Conservation (phyloP, 2,113 vertebrate genomes). For the Grammomys surdaster region DNA sequence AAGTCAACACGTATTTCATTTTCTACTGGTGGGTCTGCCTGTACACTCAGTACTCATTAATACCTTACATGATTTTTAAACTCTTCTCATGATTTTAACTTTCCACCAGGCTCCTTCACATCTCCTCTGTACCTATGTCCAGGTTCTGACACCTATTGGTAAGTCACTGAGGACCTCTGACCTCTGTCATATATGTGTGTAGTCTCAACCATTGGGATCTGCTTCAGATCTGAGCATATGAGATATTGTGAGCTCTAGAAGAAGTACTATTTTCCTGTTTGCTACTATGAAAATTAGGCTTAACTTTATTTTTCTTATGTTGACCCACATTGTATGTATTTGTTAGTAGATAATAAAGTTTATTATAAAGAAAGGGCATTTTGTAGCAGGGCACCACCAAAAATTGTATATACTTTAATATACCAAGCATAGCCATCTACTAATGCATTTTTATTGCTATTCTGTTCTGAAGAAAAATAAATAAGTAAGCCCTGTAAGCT, state of each 20-base stretch:
- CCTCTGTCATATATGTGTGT: background rate
- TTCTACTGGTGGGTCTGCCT: background rate
- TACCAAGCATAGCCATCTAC: background rate
- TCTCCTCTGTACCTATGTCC: background rate
- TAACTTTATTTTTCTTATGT: conserved; percentile 11
- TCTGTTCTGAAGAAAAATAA: conserved; percentile 58
- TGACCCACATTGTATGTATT: background rate
- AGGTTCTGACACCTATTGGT: background rate
- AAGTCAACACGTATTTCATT: background rate
- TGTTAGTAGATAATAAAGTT: conserved; percentile 42
- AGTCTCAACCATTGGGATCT: background rate
- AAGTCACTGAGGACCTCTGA: background rate
- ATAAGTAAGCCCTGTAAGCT: conserved; percentile 10
- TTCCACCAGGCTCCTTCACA: background rate
- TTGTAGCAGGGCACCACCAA: background rate
- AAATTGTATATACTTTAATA: conserved; percentile 45
- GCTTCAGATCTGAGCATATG: background rate
- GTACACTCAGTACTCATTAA: background rate
- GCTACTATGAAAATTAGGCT: background rate
- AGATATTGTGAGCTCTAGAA: background rate
- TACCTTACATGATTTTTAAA: background rate
- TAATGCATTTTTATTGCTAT: conserved; percentile 38
- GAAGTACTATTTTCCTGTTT: conserved; percentile 15
- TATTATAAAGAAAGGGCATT: conserved; percentile 39
- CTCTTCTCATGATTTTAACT: background rate